phyloP scores from a whole-genome alignment of 30 jellyfish, hydroid and myxozoan species.

The Turritopsis dohrnii region DNA sequence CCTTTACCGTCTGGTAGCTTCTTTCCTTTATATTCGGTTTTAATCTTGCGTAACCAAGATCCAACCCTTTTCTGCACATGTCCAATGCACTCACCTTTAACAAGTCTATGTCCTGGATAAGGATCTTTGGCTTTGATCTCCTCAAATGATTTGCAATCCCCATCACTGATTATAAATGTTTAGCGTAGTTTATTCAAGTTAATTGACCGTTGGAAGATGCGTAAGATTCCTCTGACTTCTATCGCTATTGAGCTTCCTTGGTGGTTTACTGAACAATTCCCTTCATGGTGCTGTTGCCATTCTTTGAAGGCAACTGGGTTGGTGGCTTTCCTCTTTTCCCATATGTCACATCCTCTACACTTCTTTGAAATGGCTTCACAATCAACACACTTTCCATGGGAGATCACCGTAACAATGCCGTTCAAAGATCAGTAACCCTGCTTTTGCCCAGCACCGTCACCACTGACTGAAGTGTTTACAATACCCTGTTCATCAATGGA shows the following conservation, averaged over 20 bases:
- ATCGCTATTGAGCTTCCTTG: constrained; percentile 39
- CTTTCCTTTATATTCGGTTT: constrained; percentile 1
- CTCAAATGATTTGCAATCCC: constrained; percentile 35
- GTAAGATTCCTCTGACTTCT: constrained; percentile 42
- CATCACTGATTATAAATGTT: constrained; percentile 42
- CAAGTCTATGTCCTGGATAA: constrained; percentile 37
- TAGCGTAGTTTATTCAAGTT: constrained; percentile 14
- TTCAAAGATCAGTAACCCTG: constrained; percentile 47
- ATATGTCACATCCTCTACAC: constrained; percentile 28
- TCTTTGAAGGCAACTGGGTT: constrained; percentile 2
- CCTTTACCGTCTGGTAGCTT: constrained; percentile 40
- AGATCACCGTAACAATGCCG: constrained; percentile 45
- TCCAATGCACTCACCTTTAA: too few species aligned
- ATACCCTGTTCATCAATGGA: too few species aligned
- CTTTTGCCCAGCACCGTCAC: constrained; percentile 66
- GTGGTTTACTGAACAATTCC: too few species aligned
- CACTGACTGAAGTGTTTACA: constrained; percentile 27
- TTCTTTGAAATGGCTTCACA: constrained; percentile 45
- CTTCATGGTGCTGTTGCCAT: too few species aligned
- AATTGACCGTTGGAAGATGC: constrained; percentile 31
- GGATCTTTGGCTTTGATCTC: constrained; percentile 30
- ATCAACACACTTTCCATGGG: constrained; percentile 44
- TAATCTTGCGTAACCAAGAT: constrained; percentile 30
- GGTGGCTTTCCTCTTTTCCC: constrained; percentile 28
- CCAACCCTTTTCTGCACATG: constrained; percentile 64